Percentiles rank a stretch among this genome's conserved stretches.
Evolutionary conservation across 2,113 vertebrate genomes (phyloP).

Genomic region (Pollachius pollachius): DNA sequence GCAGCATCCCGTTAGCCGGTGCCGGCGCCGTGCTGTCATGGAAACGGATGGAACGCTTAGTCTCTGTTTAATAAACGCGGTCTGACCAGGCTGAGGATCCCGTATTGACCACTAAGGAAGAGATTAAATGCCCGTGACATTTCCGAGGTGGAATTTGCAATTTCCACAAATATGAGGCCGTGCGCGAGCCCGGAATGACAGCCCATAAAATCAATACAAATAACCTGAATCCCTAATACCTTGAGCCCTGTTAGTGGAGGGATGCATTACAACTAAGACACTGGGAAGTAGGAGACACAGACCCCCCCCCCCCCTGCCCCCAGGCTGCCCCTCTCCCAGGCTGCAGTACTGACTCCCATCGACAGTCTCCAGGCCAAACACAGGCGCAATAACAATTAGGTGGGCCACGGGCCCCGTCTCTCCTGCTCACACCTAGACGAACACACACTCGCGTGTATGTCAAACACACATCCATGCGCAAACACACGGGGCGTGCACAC

Average conservation of each 20-base stretch:
- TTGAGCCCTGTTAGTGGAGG: slow-evolving; percentile 94
- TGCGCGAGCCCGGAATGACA: slow-evolving; percentile 83
- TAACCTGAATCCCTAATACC: slow-evolving; percentile 99
- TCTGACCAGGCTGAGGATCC: slow-evolving; percentile 60
- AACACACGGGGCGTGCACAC: slow-evolving; percentile 16
- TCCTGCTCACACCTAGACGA: slow-evolving; percentile 44
- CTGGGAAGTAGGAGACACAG: slow-evolving; percentile 71
- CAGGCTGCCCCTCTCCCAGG: slow-evolving; percentile 39
- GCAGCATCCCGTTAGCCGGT: slow-evolving; percentile 32
- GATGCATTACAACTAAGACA: slow-evolving; percentile 86
- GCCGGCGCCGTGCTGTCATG: slow-evolving; percentile 54
- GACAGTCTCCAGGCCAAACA: slow-evolving; percentile 77
- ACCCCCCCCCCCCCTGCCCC: neutral
- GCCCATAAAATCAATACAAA: slow-evolving; percentile 99
- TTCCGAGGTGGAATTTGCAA: slow-evolving; percentile 98
- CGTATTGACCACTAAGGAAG: slow-evolving; percentile 85
- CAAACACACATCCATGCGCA: slow-evolving; percentile 5
- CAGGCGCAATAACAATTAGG: slow-evolving; percentile 84
- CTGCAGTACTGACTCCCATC: slow-evolving; percentile 79
- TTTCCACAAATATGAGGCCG: slow-evolving; percentile 94
- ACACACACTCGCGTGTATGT: neutral
- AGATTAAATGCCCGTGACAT: slow-evolving; percentile 98
- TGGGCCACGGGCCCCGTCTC: slow-evolving; percentile 67
- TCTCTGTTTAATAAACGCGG: slow-evolving; percentile 82
- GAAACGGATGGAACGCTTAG: slow-evolving; percentile 64